Percentiles rank a stretch among this genome's conserved stretches.
phyloP scores from a whole-genome alignment of 2,888 invertebrate genomes.

The Lepidocyrtinus sp. region DNA sequence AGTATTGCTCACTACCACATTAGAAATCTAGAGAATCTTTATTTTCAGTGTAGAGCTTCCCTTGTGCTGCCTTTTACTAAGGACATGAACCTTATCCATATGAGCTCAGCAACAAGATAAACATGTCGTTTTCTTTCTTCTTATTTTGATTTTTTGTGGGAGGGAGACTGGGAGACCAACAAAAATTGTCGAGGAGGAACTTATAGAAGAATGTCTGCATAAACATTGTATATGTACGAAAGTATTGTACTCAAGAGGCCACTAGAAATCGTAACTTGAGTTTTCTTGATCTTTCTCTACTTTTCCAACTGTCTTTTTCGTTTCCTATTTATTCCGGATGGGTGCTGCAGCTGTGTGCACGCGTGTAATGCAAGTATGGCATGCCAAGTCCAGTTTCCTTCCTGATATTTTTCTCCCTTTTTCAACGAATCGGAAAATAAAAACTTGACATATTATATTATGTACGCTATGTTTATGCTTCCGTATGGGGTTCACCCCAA shows the following conservation, averaged over 20 bases:
- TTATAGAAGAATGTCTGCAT: neutral
- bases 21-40: too few relatives aligned
- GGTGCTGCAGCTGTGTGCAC: neutral
- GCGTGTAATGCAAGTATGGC: neutral
- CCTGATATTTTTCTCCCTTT: neutral
- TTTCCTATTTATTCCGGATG: neutral
- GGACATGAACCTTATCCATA: too few relatives aligned
- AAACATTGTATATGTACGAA: neutral
- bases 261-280: conserved; percentile 33
- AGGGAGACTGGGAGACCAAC: neutral
- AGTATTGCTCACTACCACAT: too few relatives aligned
- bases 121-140: neutral
- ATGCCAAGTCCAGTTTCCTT: neutral
- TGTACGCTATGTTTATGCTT: conserved; percentile 21
- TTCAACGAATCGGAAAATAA: neutral
- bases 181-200: neutral
- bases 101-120: neutral
- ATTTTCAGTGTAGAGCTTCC: too few relatives aligned
- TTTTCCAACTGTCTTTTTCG: conserved; percentile 14
- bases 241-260: conserved; percentile 39
- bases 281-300: conserved; percentile 11
- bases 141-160: neutral
- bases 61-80: too few relatives aligned
- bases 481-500: conserved; percentile 9
- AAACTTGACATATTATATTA: neutral